phyloP scores from a whole-genome alignment of 2,888 invertebrate species.

The Dugesia japonica region DNA sequence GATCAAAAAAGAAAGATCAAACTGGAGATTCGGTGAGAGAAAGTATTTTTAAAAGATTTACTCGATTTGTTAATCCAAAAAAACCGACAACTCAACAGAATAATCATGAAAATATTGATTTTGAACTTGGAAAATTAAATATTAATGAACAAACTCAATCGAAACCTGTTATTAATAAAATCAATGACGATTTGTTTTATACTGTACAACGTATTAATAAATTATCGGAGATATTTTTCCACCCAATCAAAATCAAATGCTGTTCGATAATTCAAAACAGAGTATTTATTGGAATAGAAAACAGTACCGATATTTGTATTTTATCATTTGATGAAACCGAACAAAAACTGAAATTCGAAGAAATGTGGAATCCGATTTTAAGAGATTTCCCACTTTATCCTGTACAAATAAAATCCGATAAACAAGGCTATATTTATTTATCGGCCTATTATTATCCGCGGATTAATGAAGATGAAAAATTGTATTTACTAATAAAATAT shows the following conservation, averaged over 20 bases:
- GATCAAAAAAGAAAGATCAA: not conserved
- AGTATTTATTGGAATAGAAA: not conserved
- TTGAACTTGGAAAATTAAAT: not conserved
- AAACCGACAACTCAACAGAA: not conserved
- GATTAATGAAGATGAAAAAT: not conserved
- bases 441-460: not conserved
- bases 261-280: not conserved
- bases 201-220: not conserved
- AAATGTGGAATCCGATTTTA: not conserved
- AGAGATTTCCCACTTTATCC: not conserved
- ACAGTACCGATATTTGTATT: not conserved
- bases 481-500: not conserved
- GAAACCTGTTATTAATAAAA: not conserved
- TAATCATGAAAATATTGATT: not conserved
- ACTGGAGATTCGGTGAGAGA: not conserved
- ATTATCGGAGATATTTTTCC: not conserved
- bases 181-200: not conserved
- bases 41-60: slow-evolving; percentile 1
- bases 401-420: not conserved
- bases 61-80: not conserved
- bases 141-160: not conserved
- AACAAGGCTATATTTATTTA: not conserved
- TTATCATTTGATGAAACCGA: not conserved
- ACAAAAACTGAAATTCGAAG: not conserved
- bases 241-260: not conserved